These are phyloP conservation scores for Stictocephala bisonia DNA, from an alignment of 2,888 invertebrate species.

Conservation along the genomic window DNA sequence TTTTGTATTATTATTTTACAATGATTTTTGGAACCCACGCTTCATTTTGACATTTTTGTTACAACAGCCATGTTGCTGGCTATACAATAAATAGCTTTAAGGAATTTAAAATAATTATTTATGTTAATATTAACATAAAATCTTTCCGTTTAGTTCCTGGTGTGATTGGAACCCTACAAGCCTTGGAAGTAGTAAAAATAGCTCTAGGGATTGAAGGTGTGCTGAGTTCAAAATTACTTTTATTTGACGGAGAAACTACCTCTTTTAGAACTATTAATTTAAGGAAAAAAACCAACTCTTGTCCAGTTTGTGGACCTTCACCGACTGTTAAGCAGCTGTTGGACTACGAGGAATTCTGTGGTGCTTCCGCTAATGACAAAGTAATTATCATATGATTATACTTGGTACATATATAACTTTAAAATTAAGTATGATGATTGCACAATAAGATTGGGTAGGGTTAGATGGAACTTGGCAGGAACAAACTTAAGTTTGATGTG, in stretches of 20 bases:
- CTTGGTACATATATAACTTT: not conserved
- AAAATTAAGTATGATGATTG: too few species aligned
- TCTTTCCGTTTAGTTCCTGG: conserved; percentile 90
- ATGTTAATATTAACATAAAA: too few species aligned
- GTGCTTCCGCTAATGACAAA: conserved; percentile 87
- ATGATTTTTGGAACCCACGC: too few species aligned
- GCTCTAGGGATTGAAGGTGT: conserved; percentile 72
- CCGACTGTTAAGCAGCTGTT: conserved; percentile 79
- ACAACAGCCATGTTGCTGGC: too few species aligned
- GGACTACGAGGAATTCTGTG: conserved; percentile 94
- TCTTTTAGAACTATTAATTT: conserved; percentile 83
- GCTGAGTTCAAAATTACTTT: conserved; percentile 76
- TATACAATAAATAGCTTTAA: too few species aligned
- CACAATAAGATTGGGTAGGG: too few species aligned
- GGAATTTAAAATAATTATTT: too few species aligned
- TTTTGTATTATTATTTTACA: too few species aligned
- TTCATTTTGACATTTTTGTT: too few species aligned
- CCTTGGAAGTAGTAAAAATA: conserved; percentile 92
- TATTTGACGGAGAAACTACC: conserved; percentile 87
- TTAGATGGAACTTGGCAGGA: too few species aligned
- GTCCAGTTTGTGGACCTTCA: conserved; percentile 82
- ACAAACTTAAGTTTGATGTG: too few species aligned
- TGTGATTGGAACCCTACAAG: conserved; percentile 92
- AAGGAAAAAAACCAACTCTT: conserved; percentile 74
- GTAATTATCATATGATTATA: conserved; percentile 64